Evolutionary conservation across 1,140 invertebrate genomes (phyloP).

Genomic region (Ditylenchus dipsaci): DNA sequence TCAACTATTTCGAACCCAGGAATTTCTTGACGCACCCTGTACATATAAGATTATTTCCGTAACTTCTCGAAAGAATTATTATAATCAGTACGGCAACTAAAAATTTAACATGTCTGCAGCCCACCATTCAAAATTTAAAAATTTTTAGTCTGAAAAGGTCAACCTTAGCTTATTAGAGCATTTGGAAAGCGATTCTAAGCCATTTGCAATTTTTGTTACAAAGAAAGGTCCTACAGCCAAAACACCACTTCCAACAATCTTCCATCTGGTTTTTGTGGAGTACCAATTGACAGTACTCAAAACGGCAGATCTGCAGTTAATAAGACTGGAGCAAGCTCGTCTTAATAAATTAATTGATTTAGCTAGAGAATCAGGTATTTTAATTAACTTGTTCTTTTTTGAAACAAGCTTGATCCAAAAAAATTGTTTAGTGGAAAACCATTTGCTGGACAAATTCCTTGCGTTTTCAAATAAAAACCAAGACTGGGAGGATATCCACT

Average conservation of each 20-base stretch:
- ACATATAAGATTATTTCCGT: too few relatives aligned
- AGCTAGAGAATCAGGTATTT: not conserved
- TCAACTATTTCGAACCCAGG: too few relatives aligned
- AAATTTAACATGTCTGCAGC: too few relatives aligned
- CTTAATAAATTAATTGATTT: not conserved
- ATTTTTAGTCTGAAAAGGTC: not conserved
- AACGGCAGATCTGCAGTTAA: not conserved
- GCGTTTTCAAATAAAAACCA: not conserved
- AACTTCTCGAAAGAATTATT: too few relatives aligned
- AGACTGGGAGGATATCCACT: slow-evolving; percentile 21
- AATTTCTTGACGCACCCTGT: too few relatives aligned
- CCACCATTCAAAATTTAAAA: too few relatives aligned
- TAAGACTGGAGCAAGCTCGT: not conserved
- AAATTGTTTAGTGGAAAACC: not conserved
- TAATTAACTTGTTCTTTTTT: too few relatives aligned
- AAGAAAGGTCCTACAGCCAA: not conserved
- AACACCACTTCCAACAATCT: not conserved
- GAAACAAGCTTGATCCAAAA: not conserved
- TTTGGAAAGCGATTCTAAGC: not conserved
- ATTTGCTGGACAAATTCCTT: slow-evolving; percentile 5
- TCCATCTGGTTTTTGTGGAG: slow-evolving; percentile 5
- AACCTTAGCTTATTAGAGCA: not conserved
- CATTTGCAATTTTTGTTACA: not conserved
- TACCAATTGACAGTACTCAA: not conserved
- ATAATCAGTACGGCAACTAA: too few relatives aligned